Percentiles rank a stretch among this genome's conserved stretches.
phyloP scores from a whole-genome alignment of 2,888 invertebrate species.

The Rotaria macrura region DNA sequence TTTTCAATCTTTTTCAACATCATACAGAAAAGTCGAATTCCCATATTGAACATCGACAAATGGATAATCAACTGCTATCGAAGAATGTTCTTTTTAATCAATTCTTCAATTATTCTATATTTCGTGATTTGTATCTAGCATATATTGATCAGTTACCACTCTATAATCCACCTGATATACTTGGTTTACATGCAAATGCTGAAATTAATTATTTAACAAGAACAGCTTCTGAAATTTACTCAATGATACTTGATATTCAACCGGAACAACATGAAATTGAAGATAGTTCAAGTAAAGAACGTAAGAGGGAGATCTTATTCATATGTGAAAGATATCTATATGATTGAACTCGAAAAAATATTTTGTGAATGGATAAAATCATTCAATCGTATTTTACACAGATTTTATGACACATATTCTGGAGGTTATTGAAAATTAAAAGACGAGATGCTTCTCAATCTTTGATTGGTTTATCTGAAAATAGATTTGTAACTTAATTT shows the following conservation, averaged over 20 bases:
- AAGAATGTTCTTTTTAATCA: constrained; percentile 1
- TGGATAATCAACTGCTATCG: neutral
- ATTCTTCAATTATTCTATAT: neutral
- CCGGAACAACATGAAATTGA: constrained; percentile 67
- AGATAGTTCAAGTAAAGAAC: neutral
- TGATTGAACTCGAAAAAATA: too few species aligned
- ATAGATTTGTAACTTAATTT: too few species aligned
- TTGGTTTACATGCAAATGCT: constrained; percentile 81
- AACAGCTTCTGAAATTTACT: constrained; percentile 75
- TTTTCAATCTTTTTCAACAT: neutral
- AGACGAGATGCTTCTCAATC: too few species aligned
- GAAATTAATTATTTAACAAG: constrained; percentile 85
- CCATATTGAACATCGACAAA: neutral
- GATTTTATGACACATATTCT: too few species aligned
- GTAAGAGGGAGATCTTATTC: neutral
- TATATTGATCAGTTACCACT: constrained; percentile 70
- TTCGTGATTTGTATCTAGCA: constrained; percentile 46
- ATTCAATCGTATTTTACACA: too few species aligned
- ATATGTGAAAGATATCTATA: too few species aligned
- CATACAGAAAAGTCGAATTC: too few species aligned
- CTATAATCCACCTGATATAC: constrained; percentile 75
- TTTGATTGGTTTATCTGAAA: too few species aligned
- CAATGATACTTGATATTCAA: constrained; percentile 71
- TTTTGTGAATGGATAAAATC: too few species aligned
- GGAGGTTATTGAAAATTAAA: too few species aligned